Conservation (phyloP, 2,797 vertebrate genomes). For the Champsocephalus esox region DNA sequence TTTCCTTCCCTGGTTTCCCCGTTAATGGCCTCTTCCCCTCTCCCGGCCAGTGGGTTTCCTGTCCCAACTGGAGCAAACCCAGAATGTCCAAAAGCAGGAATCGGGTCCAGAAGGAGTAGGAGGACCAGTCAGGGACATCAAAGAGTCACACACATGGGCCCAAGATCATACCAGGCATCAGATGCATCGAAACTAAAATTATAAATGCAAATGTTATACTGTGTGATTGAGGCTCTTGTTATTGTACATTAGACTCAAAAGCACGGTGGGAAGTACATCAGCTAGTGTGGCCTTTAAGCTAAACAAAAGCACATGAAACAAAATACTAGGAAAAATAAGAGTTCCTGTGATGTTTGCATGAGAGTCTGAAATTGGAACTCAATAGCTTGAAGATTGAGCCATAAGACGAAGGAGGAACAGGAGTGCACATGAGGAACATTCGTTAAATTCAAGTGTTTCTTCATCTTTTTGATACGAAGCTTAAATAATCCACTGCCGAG, state of each 20-base stretch:
- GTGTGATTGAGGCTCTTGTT: slow-evolving; percentile 9
- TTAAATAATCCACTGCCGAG: slow-evolving; percentile 7
- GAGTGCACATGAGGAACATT: slow-evolving; percentile 27
- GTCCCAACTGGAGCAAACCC: slow-evolving; percentile 69
- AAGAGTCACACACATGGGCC: slow-evolving; percentile 12
- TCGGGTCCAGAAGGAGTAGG: slow-evolving; percentile 52
- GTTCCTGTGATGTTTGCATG: slow-evolving; percentile 20
- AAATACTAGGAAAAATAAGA: slow-evolving; percentile 24
- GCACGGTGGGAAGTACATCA: background rate
- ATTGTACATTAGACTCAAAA: slow-evolving; percentile 25
- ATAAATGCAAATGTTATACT: slow-evolving; percentile 5
- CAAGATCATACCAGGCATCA: slow-evolving; percentile 6
- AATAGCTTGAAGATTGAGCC: slow-evolving; percentile 36
- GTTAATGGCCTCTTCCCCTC: slow-evolving; percentile 73
- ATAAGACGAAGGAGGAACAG: slow-evolving; percentile 23
- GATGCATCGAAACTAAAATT: slow-evolving; percentile 7
- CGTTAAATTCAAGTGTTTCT: slow-evolving; percentile 13
- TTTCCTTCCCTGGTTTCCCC: slow-evolving; percentile 43
- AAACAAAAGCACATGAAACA: slow-evolving; percentile 35
- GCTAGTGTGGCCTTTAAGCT: slow-evolving; percentile 14
- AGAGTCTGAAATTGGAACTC: slow-evolving; percentile 41
- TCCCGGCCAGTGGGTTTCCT: slow-evolving; percentile 73
- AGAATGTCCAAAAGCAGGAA: slow-evolving; percentile 73
- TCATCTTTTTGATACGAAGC: slow-evolving; percentile 34
- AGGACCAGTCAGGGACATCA: slow-evolving; percentile 38